Evolutionary conservation across 2,113 vertebrate genomes (phyloP), one percentile per base, ranked within the genome.

Genomic region (Istiophorus platypterus): DNA sequence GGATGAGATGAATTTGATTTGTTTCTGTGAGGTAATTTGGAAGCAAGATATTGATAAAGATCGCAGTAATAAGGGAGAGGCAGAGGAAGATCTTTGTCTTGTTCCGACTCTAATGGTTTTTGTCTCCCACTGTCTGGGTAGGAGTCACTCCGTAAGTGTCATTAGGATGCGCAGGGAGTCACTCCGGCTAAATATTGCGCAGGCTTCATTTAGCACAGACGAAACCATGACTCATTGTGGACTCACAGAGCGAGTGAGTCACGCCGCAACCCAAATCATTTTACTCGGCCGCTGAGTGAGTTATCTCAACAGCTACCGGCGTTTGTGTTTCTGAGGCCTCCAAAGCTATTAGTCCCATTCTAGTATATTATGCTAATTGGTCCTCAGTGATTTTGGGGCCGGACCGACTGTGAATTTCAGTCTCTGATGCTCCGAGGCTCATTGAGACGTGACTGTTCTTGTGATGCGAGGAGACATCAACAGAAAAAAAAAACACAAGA

Each of bases 161-260:
- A 85, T 88, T 84, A 85, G 78, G 56, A 87, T 84, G 75, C 80
- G 76, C 65, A 0, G 85, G 86, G 88, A 86, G 84, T 76, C 71
- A 54, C 86, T 65, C 4, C 80, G 12, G 82, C 85, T 86, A 92
- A 90, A 90, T 76, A 89, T 87, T 85, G 76, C 47, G 22, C 85
- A 84, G 82, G 89, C 82, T 83, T 85, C 89, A 89, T 91, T 89
- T 84, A 90, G 80, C 88, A 82, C 61, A 66, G 82, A 81, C 77
- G 80, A 87, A 89, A 61, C 78, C 49, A 29, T 90, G 90, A 90
- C 72, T 91, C 88, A 86, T 69, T 37, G 78, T 26, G 81, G 81
- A 86, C 81, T 80, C 81, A 72, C 63, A 76, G 78, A 76, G 78
- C 57, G 27, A 71, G 57, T 78, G 90, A 87, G 84, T 90, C 90